Evolutionary conservation across 2,113 vertebrate species (phyloP).

Genomic region (Epinephelus moara): DNA sequence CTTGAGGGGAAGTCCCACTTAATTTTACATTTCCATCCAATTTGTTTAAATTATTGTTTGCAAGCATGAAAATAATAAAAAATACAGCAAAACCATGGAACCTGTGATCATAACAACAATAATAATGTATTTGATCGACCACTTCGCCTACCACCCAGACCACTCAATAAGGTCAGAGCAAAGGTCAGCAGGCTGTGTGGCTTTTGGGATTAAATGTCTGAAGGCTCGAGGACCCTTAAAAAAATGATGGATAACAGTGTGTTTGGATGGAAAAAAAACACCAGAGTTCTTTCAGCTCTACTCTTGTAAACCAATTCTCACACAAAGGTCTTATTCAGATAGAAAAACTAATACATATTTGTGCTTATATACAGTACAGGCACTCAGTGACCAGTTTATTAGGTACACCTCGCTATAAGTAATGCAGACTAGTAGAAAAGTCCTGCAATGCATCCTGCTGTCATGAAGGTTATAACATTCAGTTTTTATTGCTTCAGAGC

Average conservation of each 20-base stretch:
- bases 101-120: not conserved
- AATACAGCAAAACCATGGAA: not conserved
- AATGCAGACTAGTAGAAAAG: too few species aligned
- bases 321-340: too few species aligned
- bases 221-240: not conserved
- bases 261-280: too few species aligned
- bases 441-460: too few species aligned
- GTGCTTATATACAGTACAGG: too few species aligned
- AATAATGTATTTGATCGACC: not conserved
- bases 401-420: not conserved
- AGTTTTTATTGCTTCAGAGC: too few species aligned
- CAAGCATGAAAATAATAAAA: not conserved
- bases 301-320: not conserved
- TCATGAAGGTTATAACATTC: too few species aligned
- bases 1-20: not conserved
- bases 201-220: not conserved
- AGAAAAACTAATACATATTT: not conserved
- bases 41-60: not conserved
- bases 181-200: not conserved
- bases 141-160: not conserved
- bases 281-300: not conserved
- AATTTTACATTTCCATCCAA: not conserved
- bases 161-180: not conserved
- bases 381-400: not conserved
- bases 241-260: not conserved